Evolutionary conservation across 2,113 vertebrate genomes (phyloP).

Genomic region (mouse (Mus musculus)): GRCm39 chr8:65648001-65648500

Average conservation of each 20-base stretch:
- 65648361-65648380: too few species aligned
- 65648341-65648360: too few species aligned
- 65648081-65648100: neutral
- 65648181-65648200: neutral
- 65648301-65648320: too few species aligned
- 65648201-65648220: neutral
- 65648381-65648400: too few species aligned
- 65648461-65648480: neutral
- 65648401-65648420: too few species aligned
- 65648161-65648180: neutral
- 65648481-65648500: conserved; percentile 14
- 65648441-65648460: neutral
- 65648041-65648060: neutral
- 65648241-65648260: neutral
- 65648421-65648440: neutral
- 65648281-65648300: too few species aligned
- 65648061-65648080: neutral
- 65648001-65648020: conserved; percentile 30
- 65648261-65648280: neutral
- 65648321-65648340: too few species aligned
- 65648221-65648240: neutral
- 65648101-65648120: neutral
- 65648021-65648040: neutral
- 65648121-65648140: conserved; percentile 44
- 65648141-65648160: conserved; percentile 43